phyloP scores from a whole-genome alignment of 2,113 vertebrate species.

The Coregonus clupeaformis region DNA sequence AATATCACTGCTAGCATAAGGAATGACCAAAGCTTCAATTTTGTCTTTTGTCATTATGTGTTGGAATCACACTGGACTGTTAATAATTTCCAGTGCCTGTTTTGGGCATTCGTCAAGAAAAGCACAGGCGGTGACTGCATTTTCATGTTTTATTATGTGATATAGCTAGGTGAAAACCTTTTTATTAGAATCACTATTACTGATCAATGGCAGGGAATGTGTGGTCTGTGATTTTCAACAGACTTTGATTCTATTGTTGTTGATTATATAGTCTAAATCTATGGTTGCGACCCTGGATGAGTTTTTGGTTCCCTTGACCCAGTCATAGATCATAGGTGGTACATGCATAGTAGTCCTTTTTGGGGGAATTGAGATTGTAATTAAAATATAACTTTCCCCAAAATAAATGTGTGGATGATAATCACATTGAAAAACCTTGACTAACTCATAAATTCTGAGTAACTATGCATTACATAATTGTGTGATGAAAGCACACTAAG shows the following conservation, averaged over 20 bases:
- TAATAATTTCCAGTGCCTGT: conserved; percentile 43
- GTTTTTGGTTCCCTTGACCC: neutral
- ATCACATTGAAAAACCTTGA: too few species aligned
- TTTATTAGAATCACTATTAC: neutral
- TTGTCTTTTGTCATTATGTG: conserved; percentile 42
- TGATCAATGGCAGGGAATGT: conserved; percentile 52
- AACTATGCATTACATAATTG: conserved; percentile 4
- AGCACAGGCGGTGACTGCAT: conserved; percentile 44
- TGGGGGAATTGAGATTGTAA: too few species aligned
- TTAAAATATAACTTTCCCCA: too few species aligned
- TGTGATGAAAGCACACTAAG: conserved; percentile 17
- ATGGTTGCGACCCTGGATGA: conserved; percentile 9
- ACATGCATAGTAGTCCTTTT: too few species aligned
- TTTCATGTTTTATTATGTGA: conserved; percentile 1
- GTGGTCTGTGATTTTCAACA: neutral
- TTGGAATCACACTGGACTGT: conserved; percentile 60
- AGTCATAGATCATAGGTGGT: too few species aligned
- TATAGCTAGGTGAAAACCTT: neutral
- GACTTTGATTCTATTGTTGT: conserved; percentile 35
- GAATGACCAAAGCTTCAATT: conserved; percentile 50
- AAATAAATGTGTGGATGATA: too few species aligned
- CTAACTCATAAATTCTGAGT: neutral
- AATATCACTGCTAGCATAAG: conserved; percentile 44
- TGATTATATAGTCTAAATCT: conserved; percentile 19
- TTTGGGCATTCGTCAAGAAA: conserved; percentile 21